A percentile compares a stretch with the other conserved stretches of the same genome.
phyloP scores from a whole-genome alignment of 2,113 vertebrate genomes.

The Mystacornis crossleyi region DNA sequence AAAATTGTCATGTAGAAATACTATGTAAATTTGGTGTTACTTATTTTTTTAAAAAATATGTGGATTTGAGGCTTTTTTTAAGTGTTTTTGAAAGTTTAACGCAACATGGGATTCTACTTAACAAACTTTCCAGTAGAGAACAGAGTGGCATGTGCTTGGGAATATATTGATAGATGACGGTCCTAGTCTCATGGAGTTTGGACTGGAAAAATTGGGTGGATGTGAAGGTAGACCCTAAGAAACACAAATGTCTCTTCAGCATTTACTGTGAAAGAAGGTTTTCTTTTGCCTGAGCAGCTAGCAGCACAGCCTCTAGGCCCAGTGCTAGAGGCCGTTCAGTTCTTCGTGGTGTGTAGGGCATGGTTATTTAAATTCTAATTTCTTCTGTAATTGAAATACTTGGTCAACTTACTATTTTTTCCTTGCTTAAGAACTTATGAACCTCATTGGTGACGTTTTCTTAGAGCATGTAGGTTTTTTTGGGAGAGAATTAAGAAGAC shows the following conservation, averaged over 20 bases:
- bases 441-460: neutral
- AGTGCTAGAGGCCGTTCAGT: neutral
- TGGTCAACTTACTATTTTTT: neutral
- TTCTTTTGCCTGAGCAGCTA: neutral
- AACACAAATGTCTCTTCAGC: neutral
- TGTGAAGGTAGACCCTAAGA: neutral
- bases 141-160: fast-evolving
- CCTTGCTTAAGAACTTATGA: neutral
- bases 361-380: neutral
- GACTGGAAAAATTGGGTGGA: neutral
- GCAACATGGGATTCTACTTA: neutral
- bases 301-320: neutral
- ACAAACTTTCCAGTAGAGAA: neutral
- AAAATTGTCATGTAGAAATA: neutral
- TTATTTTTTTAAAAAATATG: neutral
- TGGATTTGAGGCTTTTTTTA: neutral
- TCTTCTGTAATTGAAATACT: neutral
- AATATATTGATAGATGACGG: neutral
- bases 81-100: neutral
- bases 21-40: neutral
- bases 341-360: neutral
- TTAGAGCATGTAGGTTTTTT: neutral
- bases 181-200: fast-evolving
- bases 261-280: neutral
- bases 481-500: neutral